Base-by-base conservation (phyloP, 2,888 invertebrate genomes). In the Pycnomerus fuliginosus region DNA sequence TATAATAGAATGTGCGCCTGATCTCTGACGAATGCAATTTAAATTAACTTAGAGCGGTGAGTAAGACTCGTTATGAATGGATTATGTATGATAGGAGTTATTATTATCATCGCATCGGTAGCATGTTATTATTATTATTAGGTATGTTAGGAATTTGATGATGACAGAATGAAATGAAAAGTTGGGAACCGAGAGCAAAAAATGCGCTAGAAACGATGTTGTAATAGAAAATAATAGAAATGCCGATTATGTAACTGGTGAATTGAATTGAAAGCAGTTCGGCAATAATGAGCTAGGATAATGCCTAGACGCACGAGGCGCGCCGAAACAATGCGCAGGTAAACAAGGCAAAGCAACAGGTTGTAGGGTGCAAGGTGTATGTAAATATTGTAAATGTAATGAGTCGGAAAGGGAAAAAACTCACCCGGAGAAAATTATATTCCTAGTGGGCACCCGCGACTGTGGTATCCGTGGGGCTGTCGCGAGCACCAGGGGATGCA, bases 371-470 rank as follows among this genome's bases (percentile, higher is more conserved):
- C 17, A 12, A 14, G 17, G 13, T 7, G 22, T 16, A 30, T 8
- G 14, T 15, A n/a, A 20, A 29, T n/a, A 16, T 11, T 8, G 12
- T 27, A 27, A 10, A 27, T 4, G 10, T 10, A 5, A 33, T 3
- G 24, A 4, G 17, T n/a, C n/a, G n/a, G n/a, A n/a, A n/a, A 7
- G 12, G 36, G 27, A 27, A 8, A 27, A 4, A 45, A 61, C 65
- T 64, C 61, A 68, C 67, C 64, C 62, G 61, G 58, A 62, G 55
- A 63, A 61, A 47, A 45, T 48, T 48, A 55, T 59, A 62, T 58
- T 68, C 67, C 68, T 67, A 68, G 60, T 67, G 61, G 62, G 64
- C 64, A 65, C 64, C 60, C 63, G 65, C 64, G 64, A 61, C 61
- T 54, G 54, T 58, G 48, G 55, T 53, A 62, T 61, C 61, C 64